These are phyloP conservation scores for Gymnocephalus cernua DNA, from an alignment of 2,113 vertebrate species.

Conservation along the genomic window DNA sequence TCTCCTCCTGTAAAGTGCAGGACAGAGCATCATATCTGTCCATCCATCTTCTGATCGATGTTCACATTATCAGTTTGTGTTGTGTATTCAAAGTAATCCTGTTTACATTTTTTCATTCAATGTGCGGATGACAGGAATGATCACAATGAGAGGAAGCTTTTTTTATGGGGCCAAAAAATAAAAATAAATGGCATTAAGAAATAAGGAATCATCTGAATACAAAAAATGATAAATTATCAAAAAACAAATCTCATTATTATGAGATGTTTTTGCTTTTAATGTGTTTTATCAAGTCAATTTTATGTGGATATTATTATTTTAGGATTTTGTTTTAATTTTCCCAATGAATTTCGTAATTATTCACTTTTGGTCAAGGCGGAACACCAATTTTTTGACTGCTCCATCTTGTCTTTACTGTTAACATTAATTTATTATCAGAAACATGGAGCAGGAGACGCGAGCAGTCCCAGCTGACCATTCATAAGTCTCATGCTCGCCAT, in stretches of 20 bases:
- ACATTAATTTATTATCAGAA: neutral
- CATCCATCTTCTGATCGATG: slow-evolving; percentile 6
- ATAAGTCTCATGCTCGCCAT: slow-evolving; percentile 1
- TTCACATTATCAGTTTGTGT: neutral
- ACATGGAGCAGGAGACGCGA: neutral
- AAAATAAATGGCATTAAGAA: neutral
- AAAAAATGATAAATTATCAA: neutral
- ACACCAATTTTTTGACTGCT: neutral
- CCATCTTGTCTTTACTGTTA: neutral
- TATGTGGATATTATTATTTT: too few relatives aligned
- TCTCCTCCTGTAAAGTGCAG: slow-evolving; percentile 23
- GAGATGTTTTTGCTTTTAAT: neutral
- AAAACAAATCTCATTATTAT: neutral
- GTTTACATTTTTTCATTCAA: slow-evolving; percentile 17
- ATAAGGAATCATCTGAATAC: neutral
- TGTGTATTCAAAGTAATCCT: slow-evolving; percentile 10
- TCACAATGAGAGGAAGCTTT: slow-evolving; percentile 4
- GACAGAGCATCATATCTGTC: neutral
- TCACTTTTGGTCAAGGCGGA: neutral
- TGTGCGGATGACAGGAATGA: slow-evolving; percentile 24
- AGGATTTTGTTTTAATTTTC: neutral
- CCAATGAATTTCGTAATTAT: neutral
- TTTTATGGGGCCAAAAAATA: neutral
- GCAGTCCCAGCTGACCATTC: slow-evolving; percentile 21
- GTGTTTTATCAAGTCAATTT: neutral